Evolutionary conservation across 2,797 vertebrate genomes (phyloP), one percentile per base, ranked within the genome.

Genomic region (Tenualosa ilisha): DNA sequence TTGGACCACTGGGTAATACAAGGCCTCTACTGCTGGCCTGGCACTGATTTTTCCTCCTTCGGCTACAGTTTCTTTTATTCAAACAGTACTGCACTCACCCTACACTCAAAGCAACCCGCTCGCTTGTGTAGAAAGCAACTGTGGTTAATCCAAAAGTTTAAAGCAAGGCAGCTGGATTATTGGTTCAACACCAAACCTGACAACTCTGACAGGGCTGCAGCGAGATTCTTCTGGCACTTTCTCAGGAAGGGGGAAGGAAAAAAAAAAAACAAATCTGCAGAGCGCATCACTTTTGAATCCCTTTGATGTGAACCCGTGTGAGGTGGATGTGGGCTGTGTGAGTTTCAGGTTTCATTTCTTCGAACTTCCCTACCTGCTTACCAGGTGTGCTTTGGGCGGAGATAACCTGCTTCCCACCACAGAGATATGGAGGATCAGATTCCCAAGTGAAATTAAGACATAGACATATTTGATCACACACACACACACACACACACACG

Each of bases 371-470:
- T 8, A 20, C 11, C 50, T 51, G 50, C 11, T 51, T 13, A 17
- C 8, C 31, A 79, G 72, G 72, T 79, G 72, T 79, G 72, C 31
- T 72, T 43, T 43, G 72, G 43, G 72, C 15, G 15, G 65, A 72
- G 65, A 40, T 37, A 37, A 51, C 61, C 6, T 15, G 26, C 65
- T 31, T 68, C 15, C 15, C 65, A 68, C 0, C 31, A 37, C 65
- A n/a, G 26, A 22, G 7, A 79, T 46, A 40, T 22, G 31, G 12
- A 3, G 65, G 31, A 72, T 72, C 65, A 17, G 0, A 37, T 46
- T 46, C 40, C 43, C 15, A 9, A 43, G 20, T 2, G 5, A 79
- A 15, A 72, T 40, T 20, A 43, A 2, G 2, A 24, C 59, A 9
- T 9, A n/a, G 22, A 63, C 8, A 24, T 63, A 9, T 63, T n/a